Evolutionary conservation across 92 coral and sea anemone species (phyloP), one percentile per base, ranked within the genome.

Genomic region (Actinostola sp.): DNA sequence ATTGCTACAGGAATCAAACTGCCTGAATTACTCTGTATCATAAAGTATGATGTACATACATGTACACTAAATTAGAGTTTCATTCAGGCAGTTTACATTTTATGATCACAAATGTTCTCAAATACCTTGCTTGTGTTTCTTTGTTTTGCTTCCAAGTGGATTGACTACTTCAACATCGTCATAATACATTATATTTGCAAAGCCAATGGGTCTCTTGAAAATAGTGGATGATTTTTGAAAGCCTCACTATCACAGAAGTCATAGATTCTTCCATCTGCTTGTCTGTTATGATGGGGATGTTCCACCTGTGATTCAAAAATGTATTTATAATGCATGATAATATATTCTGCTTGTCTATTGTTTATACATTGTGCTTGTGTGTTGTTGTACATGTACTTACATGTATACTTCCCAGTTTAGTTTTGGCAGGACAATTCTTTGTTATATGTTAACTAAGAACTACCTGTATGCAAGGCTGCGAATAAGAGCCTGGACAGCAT

Each of bases 81-180:
- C 7, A 39, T 14, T 7, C 14, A 39, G 7, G 14, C 14, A 39
- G 14, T 39, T 7, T 14, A 39, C 8, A 7, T 7, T 7, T 39
- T 7, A 39, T 39, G 45, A 36, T 39, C 45, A 39, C 45, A 39
- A 39, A 7, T 39, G 45, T 39, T 57, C 15, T 28, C 2, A 61
- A 21, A 59, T 53, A 68, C 36, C 73, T 33, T 15, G 42, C 56
- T 41, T 41, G 73, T 79, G 71, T 27, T 79, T 79, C 56, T 79
- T 79, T 59, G 84, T 11, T 36, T 79, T 79, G 60, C 78, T 70
- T 44, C 77, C 83, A 56, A 78, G 83, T 12, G 82, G 83, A 31
- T 66, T 76, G 1, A 76, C 75, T 27, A 50, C 61, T 67, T 77
- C 67, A 21, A 66, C 63, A 35, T 67, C 71, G 59, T 78, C 77